Base-by-base conservation (phyloP, 2,888 invertebrate genomes). In the Hypomecis atomaria region DNA sequence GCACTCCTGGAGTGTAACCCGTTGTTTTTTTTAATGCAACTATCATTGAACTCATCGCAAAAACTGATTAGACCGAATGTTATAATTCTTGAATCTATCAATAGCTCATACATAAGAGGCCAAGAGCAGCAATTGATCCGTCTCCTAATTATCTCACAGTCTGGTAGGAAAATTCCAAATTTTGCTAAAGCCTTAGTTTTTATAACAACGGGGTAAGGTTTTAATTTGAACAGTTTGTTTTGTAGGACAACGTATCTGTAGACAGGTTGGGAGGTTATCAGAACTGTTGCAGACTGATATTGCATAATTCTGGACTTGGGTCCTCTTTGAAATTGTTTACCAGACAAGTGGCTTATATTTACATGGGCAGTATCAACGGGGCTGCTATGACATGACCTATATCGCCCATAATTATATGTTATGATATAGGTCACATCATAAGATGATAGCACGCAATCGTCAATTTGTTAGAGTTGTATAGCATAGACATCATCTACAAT, bases 91-190 rank as follows among this genome's bases (percentile, higher is more conserved):
- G 40, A 40, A 40, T 23, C 52, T 13, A 43, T 36, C n/a, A 49
- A 49, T 43, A 56, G 44, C 23, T 42, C 34, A 3, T 5, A 33
- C 43, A 50, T 43, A 10, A 40, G 36, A 63, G 60, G 63, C 37
- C 60, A 63, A 63, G 50, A 57, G 56, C 56, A 60, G 54, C 42
- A 61, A 60, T 60, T 55, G 53, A 60, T 61, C 59, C 49, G 65
- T 68, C 56, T 68, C 60, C 43, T 9, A 40, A 7, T 43, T 61
- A 65, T 66, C 59, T 8, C n/a, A 42, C 1, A 40, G 64, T 69
- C 66, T 68, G 67, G 53, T 62, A 49, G 67, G 66, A 71, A 74
- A 70, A 67, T 70, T 69, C 59, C 69, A n/a, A 54, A 23, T 54
- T 59, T 62, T 56, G 42, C 13, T 36, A 62, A 67, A 60, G 45